phyloP scores from a whole-genome alignment of 35 echinoderm and acorn worm genomes.

The Apostichopus californicus region DNA sequence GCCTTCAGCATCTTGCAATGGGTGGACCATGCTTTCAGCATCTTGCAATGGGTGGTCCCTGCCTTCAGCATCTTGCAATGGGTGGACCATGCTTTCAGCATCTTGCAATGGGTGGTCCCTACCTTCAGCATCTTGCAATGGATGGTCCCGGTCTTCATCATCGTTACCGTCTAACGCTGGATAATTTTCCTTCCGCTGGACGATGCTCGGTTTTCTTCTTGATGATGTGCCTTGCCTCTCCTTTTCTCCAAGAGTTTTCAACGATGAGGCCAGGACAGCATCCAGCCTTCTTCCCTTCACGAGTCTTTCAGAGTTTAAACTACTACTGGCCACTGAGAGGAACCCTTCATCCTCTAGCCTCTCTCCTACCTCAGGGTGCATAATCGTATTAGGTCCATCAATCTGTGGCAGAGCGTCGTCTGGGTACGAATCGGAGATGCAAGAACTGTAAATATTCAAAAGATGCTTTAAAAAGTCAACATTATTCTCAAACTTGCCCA shows the following conservation, averaged over 20 bases:
- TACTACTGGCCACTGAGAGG: not conserved
- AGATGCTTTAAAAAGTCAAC: not conserved
- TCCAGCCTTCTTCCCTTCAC: conserved; percentile 23
- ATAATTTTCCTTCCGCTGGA: not conserved
- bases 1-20: no score
- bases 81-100: no score
- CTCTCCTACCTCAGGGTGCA: not conserved
- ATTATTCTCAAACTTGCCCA: conserved; percentile 14
- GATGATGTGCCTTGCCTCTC: not conserved
- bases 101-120: no score
- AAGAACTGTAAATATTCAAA: not conserved
- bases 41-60: no score
- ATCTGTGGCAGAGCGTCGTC: not conserved
- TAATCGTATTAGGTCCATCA: not conserved
- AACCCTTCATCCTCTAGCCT: not conserved
- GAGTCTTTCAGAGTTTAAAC: not conserved
- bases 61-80: no score
- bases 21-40: no score
- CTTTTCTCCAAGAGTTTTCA: not conserved
- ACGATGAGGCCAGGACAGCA: conserved; percentile 20
- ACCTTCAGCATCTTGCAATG: no score
- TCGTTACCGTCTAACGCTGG: not conserved
- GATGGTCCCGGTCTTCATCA: not conserved
- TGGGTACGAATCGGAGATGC: not conserved
- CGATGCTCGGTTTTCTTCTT: not conserved